Conservation (phyloP, 2,888 invertebrate species). For the Drosophila algonquin region DNA sequence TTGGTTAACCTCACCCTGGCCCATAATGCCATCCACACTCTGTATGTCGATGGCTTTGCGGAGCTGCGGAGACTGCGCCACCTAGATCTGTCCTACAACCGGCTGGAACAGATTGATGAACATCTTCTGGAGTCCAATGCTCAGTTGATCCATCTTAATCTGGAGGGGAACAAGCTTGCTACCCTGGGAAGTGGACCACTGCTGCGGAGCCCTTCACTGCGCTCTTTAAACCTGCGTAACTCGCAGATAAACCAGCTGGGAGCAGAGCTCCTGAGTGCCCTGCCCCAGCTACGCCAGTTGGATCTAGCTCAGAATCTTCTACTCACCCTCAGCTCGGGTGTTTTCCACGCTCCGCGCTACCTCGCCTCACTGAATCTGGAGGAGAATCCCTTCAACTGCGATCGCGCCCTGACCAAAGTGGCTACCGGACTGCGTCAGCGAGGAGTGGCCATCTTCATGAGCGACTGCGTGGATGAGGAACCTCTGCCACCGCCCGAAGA, state of each 20-base stretch:
- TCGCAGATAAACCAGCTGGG: conserved; percentile 86
- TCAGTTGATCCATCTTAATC: conserved; percentile 85
- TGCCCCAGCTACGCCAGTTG: conserved; percentile 86
- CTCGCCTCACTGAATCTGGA: conserved; percentile 85
- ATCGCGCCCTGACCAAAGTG: conserved; percentile 79
- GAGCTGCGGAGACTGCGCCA: conserved; percentile 85
- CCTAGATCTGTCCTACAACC: conserved; percentile 87
- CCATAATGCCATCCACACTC: conserved; percentile 87
- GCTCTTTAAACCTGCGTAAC: conserved; percentile 86
- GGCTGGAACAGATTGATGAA: conserved; percentile 85
- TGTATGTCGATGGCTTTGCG: conserved; percentile 87
- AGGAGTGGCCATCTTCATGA: conserved; percentile 66
- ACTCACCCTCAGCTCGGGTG: conserved; percentile 84
- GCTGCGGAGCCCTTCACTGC: conserved; percentile 85
- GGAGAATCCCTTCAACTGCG: conserved; percentile 86
- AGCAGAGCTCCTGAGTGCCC: conserved; percentile 84
- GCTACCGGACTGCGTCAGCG: conserved; percentile 66
- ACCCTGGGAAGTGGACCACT: conserved; percentile 85
- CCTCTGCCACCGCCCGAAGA: conserved; percentile 12
- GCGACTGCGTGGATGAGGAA: conserved; percentile 65
- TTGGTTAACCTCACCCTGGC: conserved; percentile 81
- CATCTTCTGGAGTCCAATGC: conserved; percentile 86
- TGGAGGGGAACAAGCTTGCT: conserved; percentile 87
- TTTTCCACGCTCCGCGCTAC: conserved; percentile 85
- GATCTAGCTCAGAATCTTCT: conserved; percentile 87